Base-by-base conservation (phyloP, 2,888 invertebrate genomes). In the Neoascia interrupta region DNA sequence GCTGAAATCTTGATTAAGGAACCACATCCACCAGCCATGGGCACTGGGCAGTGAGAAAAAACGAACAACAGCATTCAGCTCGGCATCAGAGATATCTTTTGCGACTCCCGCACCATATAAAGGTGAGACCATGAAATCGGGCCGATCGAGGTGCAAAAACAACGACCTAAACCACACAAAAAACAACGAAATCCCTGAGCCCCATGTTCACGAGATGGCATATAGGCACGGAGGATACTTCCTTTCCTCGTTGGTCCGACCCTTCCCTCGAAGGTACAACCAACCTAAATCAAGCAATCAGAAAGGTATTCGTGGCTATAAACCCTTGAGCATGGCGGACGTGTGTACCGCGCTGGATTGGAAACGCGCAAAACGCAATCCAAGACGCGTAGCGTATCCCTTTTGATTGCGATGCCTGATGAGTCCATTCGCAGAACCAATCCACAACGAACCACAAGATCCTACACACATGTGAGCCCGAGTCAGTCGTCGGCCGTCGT, bases 121-220 rank as follows among this genome's bases (percentile, higher is more conserved):
- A 79, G 79, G 79, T 79, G 79, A 79, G 79, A 79, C 79, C 79
- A 79, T 79, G 79, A 79, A 79, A 79, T 79, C 79, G 79, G 79
- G 73, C 61, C 68, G n/a, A n/a, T n/a, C n/a, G 66, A 79, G 73
- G 79, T 79, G 79, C 79, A 79, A 79, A 79, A 79, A 79, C 79
- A 79, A 79, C 73, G 54, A 79, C 73, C 54, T 36, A 54, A 43
- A 73, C 73, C 41, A 60, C 15, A 16, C 15, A 53, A 23, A 31
- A 63, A 34, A 23, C n/a, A 26, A 69, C 21, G 53, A 18, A 60
- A 47, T 68, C 45, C 58, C 28, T n/a, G n/a, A n/a, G n/a, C n/a
- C n/a, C n/a, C n/a, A n/a, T n/a, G n/a, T n/a, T n/a, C n/a, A n/a
- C n/a, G n/a, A n/a, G n/a, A n/a, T n/a, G n/a, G n/a, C n/a, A n/a